These are phyloP conservation scores for Calliopsis andreniformis DNA, from an alignment of 1,140 invertebrate species.

Conservation along the genomic window DNA sequence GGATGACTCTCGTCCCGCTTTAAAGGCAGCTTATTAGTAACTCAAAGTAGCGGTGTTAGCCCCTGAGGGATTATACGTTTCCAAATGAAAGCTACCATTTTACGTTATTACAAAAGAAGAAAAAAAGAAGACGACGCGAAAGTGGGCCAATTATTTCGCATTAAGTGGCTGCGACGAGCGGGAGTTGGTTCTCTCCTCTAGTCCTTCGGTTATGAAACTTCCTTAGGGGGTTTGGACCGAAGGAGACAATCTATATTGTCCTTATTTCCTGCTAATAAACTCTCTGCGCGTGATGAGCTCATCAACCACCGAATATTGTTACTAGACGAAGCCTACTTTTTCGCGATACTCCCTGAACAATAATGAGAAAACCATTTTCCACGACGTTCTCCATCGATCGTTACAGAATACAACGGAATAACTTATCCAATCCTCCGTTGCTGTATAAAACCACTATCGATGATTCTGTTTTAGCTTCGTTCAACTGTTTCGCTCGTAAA, in stretches of 20 bases:
- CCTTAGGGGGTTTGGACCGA: constrained; percentile 9
- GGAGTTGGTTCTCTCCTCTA: constrained; percentile 27
- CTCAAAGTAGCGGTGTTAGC: neutral
- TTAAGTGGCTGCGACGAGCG: constrained; percentile 35
- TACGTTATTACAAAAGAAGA: constrained; percentile 14
- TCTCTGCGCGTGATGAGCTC: constrained; percentile 40
- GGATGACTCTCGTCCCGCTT: neutral
- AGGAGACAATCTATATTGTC: constrained; percentile 29
- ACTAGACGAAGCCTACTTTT: constrained; percentile 11
- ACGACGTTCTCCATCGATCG: constrained; percentile 1
- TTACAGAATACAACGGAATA: constrained; percentile 17
- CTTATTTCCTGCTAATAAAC: constrained; percentile 59
- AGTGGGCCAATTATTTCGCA: constrained; percentile 57
- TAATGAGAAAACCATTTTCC: too few species aligned
- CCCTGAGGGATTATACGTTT: constrained; percentile 8
- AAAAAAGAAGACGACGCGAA: too few species aligned
- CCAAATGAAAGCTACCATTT: constrained; percentile 11
- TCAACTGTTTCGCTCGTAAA: too few species aligned
- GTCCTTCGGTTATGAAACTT: constrained; percentile 37
- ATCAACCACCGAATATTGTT: constrained; percentile 40
- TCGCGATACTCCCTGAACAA: too few species aligned
- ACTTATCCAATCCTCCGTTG: neutral
- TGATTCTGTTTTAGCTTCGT: neutral
- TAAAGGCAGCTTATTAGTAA: constrained; percentile 19
- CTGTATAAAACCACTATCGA: neutral